Evolutionary conservation across 2,797 vertebrate genomes (phyloP), one percentile per base, ranked within the genome.

Genomic region (Furcifer pardalis): DNA sequence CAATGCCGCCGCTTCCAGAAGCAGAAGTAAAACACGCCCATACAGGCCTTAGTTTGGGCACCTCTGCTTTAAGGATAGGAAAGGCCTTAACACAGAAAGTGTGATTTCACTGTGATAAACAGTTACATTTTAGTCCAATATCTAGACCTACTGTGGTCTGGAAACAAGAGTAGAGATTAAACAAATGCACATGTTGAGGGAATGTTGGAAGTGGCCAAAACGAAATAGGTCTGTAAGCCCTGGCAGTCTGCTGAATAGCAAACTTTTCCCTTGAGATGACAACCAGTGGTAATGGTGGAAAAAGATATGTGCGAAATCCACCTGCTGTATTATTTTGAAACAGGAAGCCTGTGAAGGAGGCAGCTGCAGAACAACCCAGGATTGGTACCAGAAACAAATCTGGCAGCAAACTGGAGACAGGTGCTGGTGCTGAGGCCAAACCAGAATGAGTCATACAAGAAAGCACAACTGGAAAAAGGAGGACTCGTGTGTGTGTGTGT

Each of bases 291-390:
- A 44, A 46, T 44, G 15, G 32, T 77, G 56, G 65, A 76, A 82
- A 65, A 63, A 32, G 49, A 19, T 66, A 46, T 40, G 25, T 77
- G 32, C 65, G 40, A 40, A 46, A 10, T 52, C 84, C 65, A 40
- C 73, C 65, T 86, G 65, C 84, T 71, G 63, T 60, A 77, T 49
- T 49, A 49, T 60, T 71, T 86, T n/a, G 40, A 62, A 81, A 81
- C 9, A 23, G 63, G 52, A 68, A 82, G 52, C 2, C 27, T 35
- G 32, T 23, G 73, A 7, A 42, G 25, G 23, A 37, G 17, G 65
- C 84, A 77, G 79, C 74, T 82, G 79, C 74, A 37, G 35, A 62
- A 69, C 56, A 72, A 60, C 65, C 65, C 66, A 40, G 71, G 68
- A 82, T 74, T 71, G 79, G 37, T 19, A 62, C 17, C 40, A 30